Evolutionary conservation across 1,140 invertebrate species (phyloP).

Genomic region (Mylabris phalerata): DNA sequence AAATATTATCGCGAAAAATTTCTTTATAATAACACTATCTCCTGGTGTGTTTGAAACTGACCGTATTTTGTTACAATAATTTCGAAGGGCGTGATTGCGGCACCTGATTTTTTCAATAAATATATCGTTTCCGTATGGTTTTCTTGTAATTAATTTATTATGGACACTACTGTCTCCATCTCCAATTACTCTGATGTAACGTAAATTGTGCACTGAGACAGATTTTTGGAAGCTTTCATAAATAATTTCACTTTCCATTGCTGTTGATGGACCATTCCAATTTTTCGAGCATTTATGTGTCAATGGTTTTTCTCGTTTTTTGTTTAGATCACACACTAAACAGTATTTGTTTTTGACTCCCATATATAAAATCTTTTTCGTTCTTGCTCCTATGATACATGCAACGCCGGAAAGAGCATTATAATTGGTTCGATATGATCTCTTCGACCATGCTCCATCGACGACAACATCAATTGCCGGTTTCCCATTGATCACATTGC

Average conservation of each 20-base stretch:
- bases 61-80: constrained; percentile 15
- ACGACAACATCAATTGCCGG: background rate
- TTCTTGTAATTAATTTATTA: constrained; percentile 17
- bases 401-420: constrained; percentile 29
- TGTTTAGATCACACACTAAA: constrained; percentile 31
- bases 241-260: constrained; percentile 1
- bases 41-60: background rate
- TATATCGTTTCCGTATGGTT: constrained; percentile 24
- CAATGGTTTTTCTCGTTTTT: constrained; percentile 1
- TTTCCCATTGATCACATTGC: too few relatives aligned
- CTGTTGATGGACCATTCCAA: constrained; percentile 1
- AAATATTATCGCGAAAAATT: too few relatives aligned
- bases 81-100: constrained; percentile 21
- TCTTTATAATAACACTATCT: too few relatives aligned
- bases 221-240: background rate
- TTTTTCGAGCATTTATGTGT: constrained; percentile 2
- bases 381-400: constrained; percentile 33
- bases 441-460: constrained; percentile 28
- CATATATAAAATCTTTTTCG: constrained; percentile 36
- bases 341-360: constrained; percentile 36
- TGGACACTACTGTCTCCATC: constrained; percentile 41
- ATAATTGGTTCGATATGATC: constrained; percentile 29
- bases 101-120: constrained; percentile 32
- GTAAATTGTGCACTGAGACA: background rate
- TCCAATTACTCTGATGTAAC: background rate